Conservation (phyloP, 2,888 invertebrate species). For the Hermaeophaga mercurialis region DNA sequence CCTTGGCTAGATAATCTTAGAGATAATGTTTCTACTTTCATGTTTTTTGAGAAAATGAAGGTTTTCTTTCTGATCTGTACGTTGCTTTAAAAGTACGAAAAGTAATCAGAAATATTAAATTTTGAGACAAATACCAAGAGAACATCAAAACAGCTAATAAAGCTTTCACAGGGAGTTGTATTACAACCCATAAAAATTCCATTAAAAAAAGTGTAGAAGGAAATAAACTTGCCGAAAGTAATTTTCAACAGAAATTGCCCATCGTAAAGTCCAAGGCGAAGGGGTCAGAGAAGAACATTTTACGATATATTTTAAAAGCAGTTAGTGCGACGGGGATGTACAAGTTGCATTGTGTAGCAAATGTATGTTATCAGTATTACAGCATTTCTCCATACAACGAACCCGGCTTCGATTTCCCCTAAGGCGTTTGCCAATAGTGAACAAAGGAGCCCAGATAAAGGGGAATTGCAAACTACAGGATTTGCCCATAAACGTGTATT, state of each 20-base stretch:
- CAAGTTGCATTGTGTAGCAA: constrained; percentile 35
- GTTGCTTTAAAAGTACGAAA: too few species aligned
- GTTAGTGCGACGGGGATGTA: constrained; percentile 31
- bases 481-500: too few species aligned
- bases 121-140: neutral
- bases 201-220: constrained; percentile 19
- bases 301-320: constrained; percentile 29
- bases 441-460: constrained; percentile 18
- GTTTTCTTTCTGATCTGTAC: too few species aligned
- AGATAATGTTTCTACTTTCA: too few species aligned
- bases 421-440: constrained; percentile 20
- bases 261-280: constrained; percentile 21
- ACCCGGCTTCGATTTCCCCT: constrained; percentile 20
- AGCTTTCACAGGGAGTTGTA: neutral
- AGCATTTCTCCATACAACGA: constrained; percentile 23
- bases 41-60: too few species aligned
- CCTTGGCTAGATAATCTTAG: too few species aligned
- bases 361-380: constrained; percentile 26
- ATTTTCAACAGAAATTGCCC: constrained; percentile 24
- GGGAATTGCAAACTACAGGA: too few species aligned
- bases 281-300: constrained; percentile 21
- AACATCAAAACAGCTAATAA: constrained; percentile 5
- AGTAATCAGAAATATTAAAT: neutral
- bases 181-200: constrained; percentile 16
- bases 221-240: constrained; percentile 20